Percentiles rank a stretch among this genome's conserved stretches.
phyloP scores from a whole-genome alignment of 2,888 invertebrate genomes.

The Andrena hattorfiana region DNA sequence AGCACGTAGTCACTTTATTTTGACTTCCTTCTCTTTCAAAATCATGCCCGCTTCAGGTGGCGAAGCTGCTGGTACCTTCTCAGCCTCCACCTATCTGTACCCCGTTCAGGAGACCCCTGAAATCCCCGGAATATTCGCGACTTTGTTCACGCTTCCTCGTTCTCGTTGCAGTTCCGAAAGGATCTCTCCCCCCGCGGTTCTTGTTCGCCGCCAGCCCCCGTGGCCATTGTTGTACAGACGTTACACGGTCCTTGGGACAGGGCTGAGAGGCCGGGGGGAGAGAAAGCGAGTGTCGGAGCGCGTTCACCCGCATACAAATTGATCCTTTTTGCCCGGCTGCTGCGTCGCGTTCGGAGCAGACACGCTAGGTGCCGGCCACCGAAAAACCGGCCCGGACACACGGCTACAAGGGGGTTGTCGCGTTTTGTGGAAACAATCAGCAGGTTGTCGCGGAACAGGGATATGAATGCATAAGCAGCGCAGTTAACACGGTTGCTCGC shows the following conservation, averaged over 20 bases:
- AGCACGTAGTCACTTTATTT: not conserved
- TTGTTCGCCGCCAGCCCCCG: slow-evolving; percentile 41
- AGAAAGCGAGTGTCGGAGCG: slow-evolving; percentile 61
- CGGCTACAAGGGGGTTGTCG: slow-evolving; percentile 78
- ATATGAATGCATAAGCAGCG: slow-evolving; percentile 84
- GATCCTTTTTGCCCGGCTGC: slow-evolving; percentile 69
- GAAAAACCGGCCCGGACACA: slow-evolving; percentile 77
- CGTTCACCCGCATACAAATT: slow-evolving; percentile 75
- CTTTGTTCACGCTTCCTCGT: slow-evolving; percentile 6
- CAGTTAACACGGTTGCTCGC: slow-evolving; percentile 81
- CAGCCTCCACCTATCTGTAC: not conserved
- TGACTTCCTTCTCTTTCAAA: not conserved
- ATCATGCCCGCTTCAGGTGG: too few species aligned
- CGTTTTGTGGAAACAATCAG: slow-evolving; percentile 84
- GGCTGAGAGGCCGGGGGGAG: slow-evolving; percentile 29
- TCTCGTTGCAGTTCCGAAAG: not conserved
- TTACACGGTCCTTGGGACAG: slow-evolving; percentile 47
- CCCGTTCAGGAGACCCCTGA: not conserved
- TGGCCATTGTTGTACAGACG: slow-evolving; percentile 63
- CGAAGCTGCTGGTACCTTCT: not conserved
- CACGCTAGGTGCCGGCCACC: slow-evolving; percentile 48
- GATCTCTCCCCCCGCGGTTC: slow-evolving; percentile 27
- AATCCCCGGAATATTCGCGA: not conserved
- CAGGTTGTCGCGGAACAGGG: slow-evolving; percentile 80
- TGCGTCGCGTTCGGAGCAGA: slow-evolving; percentile 59